Conservation (phyloP, 2,113 vertebrate species). For the Hippopotamus amphibius region DNA sequence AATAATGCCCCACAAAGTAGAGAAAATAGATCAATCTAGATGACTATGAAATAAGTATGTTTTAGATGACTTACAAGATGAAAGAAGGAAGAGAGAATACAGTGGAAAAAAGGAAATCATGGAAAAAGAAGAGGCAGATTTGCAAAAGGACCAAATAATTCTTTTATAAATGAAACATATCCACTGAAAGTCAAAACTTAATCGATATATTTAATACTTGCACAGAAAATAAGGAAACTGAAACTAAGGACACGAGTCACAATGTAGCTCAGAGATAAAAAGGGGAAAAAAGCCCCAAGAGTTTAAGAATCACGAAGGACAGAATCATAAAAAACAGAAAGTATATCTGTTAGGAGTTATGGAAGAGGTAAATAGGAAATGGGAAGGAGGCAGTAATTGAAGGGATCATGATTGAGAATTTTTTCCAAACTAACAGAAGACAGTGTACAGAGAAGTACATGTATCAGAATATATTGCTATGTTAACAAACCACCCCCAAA, state of each 20-base stretch:
- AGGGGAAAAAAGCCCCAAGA: not conserved
- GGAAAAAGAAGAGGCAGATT: slow-evolving; percentile 11
- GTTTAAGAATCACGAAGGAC: not conserved
- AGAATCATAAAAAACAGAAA: slow-evolving; percentile 24
- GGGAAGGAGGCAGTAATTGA: not conserved
- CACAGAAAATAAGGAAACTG: slow-evolving; percentile 6
- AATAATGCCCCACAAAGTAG: not conserved
- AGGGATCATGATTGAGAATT: not conserved
- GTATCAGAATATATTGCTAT: not conserved
- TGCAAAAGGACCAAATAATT: not conserved
- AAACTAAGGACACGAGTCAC: slow-evolving; percentile 12
- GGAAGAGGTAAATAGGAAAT: not conserved
- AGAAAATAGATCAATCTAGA: not conserved
- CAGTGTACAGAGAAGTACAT: not conserved
- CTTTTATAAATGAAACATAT: not conserved
- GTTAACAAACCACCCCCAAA: not conserved
- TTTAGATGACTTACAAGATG: slow-evolving; percentile 23
- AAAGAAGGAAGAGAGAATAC: not conserved
- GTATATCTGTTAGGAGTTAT: not conserved
- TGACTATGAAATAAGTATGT: not conserved
- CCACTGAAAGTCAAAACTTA: slow-evolving; percentile 29
- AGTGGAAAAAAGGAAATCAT: not conserved
- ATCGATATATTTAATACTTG: not conserved
- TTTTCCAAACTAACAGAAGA: not conserved
- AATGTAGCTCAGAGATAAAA: slow-evolving; percentile 28